phyloP scores from a whole-genome alignment of 2,113 vertebrate species.

The Meles meles region DNA sequence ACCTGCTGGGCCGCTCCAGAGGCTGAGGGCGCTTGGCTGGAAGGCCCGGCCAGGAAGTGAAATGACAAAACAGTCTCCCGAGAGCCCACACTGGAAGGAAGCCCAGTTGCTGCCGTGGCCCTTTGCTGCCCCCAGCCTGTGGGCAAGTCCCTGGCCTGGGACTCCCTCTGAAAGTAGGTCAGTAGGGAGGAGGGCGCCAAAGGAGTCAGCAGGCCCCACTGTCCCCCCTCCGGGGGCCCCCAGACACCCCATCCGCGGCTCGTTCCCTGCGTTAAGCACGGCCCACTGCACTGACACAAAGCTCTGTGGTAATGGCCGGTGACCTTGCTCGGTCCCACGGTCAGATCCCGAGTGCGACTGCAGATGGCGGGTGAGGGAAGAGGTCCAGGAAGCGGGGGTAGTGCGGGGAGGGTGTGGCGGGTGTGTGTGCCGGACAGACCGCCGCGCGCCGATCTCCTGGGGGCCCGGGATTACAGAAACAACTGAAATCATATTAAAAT shows the following conservation, averaged over 20 bases:
- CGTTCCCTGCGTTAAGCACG: fast-evolving
- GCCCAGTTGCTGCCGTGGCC: neutral
- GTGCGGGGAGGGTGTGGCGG: fast-evolving
- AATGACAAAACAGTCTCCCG: neutral
- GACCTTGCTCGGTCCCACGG: neutral
- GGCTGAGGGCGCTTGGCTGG: slow-evolving; percentile 29
- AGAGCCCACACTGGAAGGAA: neutral
- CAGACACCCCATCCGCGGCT: neutral
- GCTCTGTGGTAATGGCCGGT: fast-evolving
- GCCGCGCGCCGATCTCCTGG: neutral
- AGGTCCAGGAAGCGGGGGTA: fast-evolving
- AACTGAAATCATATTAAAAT: neutral
- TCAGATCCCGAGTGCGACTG: neutral
- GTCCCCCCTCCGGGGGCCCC: neutral
- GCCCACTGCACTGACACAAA: neutral
- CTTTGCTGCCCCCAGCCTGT: neutral
- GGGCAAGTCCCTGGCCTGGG: neutral
- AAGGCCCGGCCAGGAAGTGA: neutral
- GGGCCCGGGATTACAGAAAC: no score
- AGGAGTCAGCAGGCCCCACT: neutral
- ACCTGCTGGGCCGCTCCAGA: neutral
- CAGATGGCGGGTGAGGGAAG: no score
- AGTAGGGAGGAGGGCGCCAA: fast-evolving
- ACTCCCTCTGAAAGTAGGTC: neutral
- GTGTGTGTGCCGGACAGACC: no score